phyloP scores from a whole-genome alignment of 2,888 invertebrate species.

The Tachina lurida region DNA sequence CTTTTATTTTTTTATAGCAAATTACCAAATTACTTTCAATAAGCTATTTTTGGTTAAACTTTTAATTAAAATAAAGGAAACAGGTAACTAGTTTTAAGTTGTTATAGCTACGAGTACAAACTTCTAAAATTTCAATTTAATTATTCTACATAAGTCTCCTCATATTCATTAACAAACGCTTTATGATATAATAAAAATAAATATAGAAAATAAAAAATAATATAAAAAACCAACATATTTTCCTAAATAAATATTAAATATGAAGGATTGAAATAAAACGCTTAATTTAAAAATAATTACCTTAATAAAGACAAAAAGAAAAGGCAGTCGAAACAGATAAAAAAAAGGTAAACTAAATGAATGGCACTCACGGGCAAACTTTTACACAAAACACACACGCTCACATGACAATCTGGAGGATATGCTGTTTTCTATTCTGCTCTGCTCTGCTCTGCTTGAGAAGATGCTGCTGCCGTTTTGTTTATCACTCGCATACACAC shows the following conservation, averaged over 20 bases:
- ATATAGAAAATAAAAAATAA: neutral
- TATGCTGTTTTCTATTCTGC: slow-evolving; percentile 4
- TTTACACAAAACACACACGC: slow-evolving; percentile 40
- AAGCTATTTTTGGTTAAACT: too few species aligned
- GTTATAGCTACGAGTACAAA: neutral
- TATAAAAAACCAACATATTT: neutral
- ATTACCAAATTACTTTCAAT: too few species aligned
- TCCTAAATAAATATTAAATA: slow-evolving; percentile 1
- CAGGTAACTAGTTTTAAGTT: neutral
- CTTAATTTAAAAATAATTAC: slow-evolving; percentile 64
- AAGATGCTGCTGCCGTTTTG: slow-evolving; percentile 39
- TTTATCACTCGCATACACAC: slow-evolving; percentile 12
- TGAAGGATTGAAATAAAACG: slow-evolving; percentile 42
- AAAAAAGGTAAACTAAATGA: slow-evolving; percentile 25
- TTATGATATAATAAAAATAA: slow-evolving; percentile 22
- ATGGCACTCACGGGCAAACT: slow-evolving; percentile 39
- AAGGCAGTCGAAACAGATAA: neutral
- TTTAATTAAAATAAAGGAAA: neutral
- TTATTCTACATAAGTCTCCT: neutral
- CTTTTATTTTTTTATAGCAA: too few species aligned
- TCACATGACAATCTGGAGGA: slow-evolving; percentile 2
- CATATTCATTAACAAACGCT: neutral
- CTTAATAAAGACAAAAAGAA: slow-evolving; percentile 29
- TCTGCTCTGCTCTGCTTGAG: slow-evolving; percentile 1
- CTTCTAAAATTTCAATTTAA: neutral